Conservation (phyloP, 2,888 invertebrate species). For the Leucophenga maculata region DNA sequence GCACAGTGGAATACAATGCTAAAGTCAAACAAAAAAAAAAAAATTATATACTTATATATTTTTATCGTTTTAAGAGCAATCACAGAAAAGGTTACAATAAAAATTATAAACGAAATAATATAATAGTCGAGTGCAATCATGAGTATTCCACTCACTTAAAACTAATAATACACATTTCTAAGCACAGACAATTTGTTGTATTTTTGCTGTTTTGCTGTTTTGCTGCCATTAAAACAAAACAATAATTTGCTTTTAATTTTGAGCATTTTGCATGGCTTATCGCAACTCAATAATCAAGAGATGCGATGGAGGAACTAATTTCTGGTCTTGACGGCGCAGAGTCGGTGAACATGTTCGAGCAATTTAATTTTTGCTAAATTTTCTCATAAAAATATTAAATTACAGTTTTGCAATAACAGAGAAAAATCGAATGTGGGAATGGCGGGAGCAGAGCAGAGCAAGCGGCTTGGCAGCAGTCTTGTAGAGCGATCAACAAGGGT, state of each 20-base stretch:
- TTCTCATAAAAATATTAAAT: constrained; percentile 66
- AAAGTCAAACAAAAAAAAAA: too few relatives aligned
- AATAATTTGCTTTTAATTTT: constrained; percentile 22
- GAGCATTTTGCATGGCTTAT: constrained; percentile 49
- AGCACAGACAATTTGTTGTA: neutral
- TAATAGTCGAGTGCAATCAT: neutral
- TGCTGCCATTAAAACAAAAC: constrained; percentile 48
- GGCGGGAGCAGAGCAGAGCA: too few relatives aligned
- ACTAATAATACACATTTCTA: constrained; percentile 6
- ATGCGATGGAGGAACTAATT: neutral
- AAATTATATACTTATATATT: too few relatives aligned
- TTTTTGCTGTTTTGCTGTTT: constrained; percentile 46
- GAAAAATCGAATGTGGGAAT: neutral
- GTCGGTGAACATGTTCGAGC: constrained; percentile 48
- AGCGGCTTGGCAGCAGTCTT: too few relatives aligned
- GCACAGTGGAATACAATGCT: too few relatives aligned
- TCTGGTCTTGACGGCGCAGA: neutral
- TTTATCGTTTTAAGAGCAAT: too few relatives aligned
- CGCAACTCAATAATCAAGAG: constrained; percentile 50
- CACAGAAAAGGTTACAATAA: too few relatives aligned
- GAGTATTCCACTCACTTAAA: too few relatives aligned
- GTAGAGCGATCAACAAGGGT: too few relatives aligned
- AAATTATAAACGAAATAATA: neutral
- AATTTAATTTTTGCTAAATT: constrained; percentile 65
- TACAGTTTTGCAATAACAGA: constrained; percentile 50